These are phyloP conservation scores for Sitophilus oryzae DNA, from an alignment of 1,140 invertebrate species.

Conservation along the genomic window DNA sequence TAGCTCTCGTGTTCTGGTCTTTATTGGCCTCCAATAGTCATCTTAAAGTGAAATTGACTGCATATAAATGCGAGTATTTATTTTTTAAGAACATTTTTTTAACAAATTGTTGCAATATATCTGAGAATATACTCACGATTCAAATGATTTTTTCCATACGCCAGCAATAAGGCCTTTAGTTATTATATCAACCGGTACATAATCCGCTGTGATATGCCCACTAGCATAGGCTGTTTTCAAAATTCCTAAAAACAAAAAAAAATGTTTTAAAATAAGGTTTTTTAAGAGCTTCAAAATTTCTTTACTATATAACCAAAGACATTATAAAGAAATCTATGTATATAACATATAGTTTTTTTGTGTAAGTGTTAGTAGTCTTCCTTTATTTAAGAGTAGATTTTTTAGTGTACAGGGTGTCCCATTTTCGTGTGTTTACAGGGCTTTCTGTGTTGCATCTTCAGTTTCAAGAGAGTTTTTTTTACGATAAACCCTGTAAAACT, in stretches of 20 bases:
- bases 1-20: too few relatives aligned
- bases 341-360: neutral
- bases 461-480: neutral
- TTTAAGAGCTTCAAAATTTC: neutral
- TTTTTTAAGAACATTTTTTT: neutral
- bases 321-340: neutral
- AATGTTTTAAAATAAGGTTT: slow-evolving; percentile 28
- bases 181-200: slow-evolving; percentile 80
- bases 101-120: neutral
- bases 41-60: too few relatives aligned
- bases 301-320: neutral
- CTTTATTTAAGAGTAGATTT: neutral
- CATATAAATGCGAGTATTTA: neutral
- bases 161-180: slow-evolving; percentile 74
- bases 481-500: neutral
- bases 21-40: too few relatives aligned
- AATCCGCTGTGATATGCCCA: slow-evolving; percentile 60
- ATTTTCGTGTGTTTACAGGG: slow-evolving; percentile 21
- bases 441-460: too few relatives aligned
- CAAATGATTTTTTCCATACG: slow-evolving; percentile 64
- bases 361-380: neutral
- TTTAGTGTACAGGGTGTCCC: neutral
- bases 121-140: slow-evolving; percentile 46
- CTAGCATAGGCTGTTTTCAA: slow-evolving; percentile 67
- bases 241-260: slow-evolving; percentile 47